A percentile compares a stretch with the other conserved stretches of the same genome.
Evolutionary conservation across 2,888 invertebrate species (phyloP).

Genomic region (Leptinotarsa peninsularis): DNA sequence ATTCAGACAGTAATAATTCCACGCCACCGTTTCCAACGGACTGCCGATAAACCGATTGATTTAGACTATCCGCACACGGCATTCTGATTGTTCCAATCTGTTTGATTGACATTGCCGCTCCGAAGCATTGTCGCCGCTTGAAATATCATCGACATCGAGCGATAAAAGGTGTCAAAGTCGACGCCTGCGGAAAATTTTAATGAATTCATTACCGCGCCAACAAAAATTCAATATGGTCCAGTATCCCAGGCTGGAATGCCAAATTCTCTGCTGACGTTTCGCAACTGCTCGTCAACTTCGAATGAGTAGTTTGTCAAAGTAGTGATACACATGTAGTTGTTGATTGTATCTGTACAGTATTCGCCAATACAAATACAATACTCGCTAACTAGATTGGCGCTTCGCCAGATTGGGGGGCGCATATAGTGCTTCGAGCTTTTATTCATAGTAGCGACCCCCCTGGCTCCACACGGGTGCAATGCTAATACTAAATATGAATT

Average conservation of each 20-base stretch:
- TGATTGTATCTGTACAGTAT: too few species aligned
- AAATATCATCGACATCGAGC: constrained; percentile 17
- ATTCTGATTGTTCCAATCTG: constrained; percentile 29
- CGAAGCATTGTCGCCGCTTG: constrained; percentile 9
- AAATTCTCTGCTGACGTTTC: background rate
- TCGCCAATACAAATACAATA: too few species aligned
- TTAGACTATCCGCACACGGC: constrained; percentile 33
- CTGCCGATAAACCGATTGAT: constrained; percentile 39
- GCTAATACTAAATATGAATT: too few species aligned
- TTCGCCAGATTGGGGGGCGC: too few species aligned
- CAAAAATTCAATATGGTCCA: background rate
- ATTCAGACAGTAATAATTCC: constrained; percentile 16
- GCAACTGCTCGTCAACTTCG: background rate
- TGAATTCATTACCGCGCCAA: constrained; percentile 24
- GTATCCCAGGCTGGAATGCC: background rate
- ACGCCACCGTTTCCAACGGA: constrained; percentile 20
- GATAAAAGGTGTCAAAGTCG: constrained; percentile 19
- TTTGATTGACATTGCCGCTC: constrained; percentile 18
- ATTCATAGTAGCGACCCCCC: too few species aligned
- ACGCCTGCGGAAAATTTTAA: constrained; percentile 30
- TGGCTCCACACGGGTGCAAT: too few species aligned
- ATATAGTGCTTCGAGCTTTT: too few species aligned
- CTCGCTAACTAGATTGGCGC: too few species aligned
- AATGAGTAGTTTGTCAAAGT: too few species aligned
- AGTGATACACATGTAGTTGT: too few species aligned